These are phyloP conservation scores for Antheraea mylitta DNA, from an alignment of 1,140 invertebrate species.

Conservation along the genomic window DNA sequence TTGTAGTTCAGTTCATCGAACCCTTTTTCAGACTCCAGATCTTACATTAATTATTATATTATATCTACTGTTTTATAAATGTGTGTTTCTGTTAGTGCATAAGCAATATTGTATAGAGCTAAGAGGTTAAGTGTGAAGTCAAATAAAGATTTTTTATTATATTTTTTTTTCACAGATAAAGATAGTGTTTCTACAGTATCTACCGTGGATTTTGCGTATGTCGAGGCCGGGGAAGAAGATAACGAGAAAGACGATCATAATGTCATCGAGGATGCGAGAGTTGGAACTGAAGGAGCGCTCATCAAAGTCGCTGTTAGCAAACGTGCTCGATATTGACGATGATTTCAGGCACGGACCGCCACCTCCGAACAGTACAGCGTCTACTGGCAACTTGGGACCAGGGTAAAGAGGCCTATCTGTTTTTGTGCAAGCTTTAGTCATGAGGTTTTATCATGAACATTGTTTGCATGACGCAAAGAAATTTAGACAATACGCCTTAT, in stretches of 20 bases:
- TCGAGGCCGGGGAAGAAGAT: constrained; percentile 96
- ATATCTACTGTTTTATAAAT: no score
- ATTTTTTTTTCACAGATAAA: constrained; percentile 84
- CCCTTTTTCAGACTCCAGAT: no score
- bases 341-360: constrained; percentile 87
- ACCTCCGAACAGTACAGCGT: constrained; percentile 77
- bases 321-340: constrained; percentile 96
- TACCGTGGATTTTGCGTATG: constrained; percentile 97
- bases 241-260: constrained; percentile 92
- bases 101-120: no score
- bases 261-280: constrained; percentile 93
- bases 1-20: no score
- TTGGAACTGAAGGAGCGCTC: constrained; percentile 95
- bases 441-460: no score
- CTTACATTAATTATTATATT: no score
- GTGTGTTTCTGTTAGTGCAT: no score
- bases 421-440: no score
- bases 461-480: no score
- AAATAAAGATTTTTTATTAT: no score
- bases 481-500: no score
- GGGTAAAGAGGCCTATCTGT: constrained; percentile 52
- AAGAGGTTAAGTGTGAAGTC: no score
- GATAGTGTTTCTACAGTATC: constrained; percentile 96
- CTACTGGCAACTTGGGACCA: constrained; percentile 77
- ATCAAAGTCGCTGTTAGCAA: constrained; percentile 95